phyloP scores from a whole-genome alignment of 2,113 vertebrate species.

The Paramisgurnus dabryanus region DNA sequence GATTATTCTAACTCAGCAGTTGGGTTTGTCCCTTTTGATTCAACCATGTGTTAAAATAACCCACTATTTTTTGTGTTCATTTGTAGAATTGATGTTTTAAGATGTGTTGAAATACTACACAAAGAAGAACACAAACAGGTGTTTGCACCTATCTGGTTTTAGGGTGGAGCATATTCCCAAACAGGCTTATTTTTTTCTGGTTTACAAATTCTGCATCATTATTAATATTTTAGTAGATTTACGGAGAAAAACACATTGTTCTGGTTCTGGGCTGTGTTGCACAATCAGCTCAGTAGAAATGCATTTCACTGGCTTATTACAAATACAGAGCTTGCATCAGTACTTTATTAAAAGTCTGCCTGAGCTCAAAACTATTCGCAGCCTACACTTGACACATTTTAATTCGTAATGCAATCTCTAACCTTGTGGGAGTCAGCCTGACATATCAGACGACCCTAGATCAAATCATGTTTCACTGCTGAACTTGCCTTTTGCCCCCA shows the following conservation, averaged over 20 bases:
- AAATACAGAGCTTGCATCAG: not conserved
- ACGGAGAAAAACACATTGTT: not conserved
- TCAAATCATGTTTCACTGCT: slow-evolving; percentile 54
- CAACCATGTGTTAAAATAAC: too few relatives aligned
- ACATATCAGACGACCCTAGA: slow-evolving; percentile 59
- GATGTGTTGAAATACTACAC: not conserved
- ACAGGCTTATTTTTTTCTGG: not conserved
- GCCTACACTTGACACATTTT: slow-evolving; percentile 41
- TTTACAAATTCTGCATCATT: slow-evolving; percentile 23
- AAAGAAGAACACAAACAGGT: not conserved
- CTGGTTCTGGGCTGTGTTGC: slow-evolving; percentile 15
- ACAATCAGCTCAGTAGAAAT: not conserved
- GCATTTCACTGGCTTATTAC: not conserved
- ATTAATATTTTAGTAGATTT: slow-evolving; percentile 8
- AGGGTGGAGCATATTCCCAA: slow-evolving; percentile 1
- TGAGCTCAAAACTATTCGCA: slow-evolving; percentile 37
- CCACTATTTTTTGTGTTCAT: too few relatives aligned
- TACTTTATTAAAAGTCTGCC: slow-evolving; percentile 20
- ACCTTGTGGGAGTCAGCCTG: slow-evolving; percentile 62
- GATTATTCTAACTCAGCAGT: too few relatives aligned
- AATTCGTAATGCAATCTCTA: slow-evolving; percentile 64
- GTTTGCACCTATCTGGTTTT: not conserved
- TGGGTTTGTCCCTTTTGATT: too few relatives aligned
- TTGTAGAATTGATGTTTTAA: too few relatives aligned
- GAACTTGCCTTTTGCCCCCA: slow-evolving; percentile 48